Conservation (phyloP, 2,113 vertebrate species). For the Calidris pugnax region DNA sequence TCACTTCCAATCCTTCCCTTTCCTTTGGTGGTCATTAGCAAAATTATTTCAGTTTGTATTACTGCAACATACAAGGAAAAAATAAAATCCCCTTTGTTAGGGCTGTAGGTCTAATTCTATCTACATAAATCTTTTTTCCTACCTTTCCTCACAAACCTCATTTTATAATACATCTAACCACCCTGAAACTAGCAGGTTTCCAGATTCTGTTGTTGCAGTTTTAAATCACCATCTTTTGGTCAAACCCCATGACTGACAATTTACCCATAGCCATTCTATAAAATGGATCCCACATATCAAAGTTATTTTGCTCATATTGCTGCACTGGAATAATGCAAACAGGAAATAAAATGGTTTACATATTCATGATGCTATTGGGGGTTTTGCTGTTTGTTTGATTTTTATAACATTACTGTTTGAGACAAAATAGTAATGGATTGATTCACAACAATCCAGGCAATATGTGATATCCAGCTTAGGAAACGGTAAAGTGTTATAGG, state of each 20-base stretch:
- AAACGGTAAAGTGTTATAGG: slow-evolving; percentile 49
- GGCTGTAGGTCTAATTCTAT: background rate
- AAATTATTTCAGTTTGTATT: background rate
- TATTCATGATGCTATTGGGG: background rate
- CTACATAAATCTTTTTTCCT: background rate
- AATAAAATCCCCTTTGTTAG: background rate
- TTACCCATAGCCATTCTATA: background rate
- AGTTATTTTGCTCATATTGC: background rate
- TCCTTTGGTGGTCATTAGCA: background rate
- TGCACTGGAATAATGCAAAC: background rate
- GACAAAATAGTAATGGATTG: slow-evolving; percentile 53
- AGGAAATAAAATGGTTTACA: slow-evolving; percentile 18
- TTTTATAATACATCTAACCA: background rate
- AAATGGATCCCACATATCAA: background rate
- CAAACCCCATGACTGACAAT: background rate
- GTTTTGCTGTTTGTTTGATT: background rate
- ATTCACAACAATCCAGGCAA: slow-evolving; percentile 7
- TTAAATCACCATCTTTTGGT: background rate
- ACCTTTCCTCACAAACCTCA: background rate
- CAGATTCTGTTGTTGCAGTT: background rate
- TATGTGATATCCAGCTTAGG: background rate
- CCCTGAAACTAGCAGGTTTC: background rate
- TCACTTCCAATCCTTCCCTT: background rate
- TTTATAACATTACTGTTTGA: slow-evolving; percentile 31
- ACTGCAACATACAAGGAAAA: background rate